Evolutionary conservation across 2,888 invertebrate species (phyloP).

Genomic region (Oscheius sp.): DNA sequence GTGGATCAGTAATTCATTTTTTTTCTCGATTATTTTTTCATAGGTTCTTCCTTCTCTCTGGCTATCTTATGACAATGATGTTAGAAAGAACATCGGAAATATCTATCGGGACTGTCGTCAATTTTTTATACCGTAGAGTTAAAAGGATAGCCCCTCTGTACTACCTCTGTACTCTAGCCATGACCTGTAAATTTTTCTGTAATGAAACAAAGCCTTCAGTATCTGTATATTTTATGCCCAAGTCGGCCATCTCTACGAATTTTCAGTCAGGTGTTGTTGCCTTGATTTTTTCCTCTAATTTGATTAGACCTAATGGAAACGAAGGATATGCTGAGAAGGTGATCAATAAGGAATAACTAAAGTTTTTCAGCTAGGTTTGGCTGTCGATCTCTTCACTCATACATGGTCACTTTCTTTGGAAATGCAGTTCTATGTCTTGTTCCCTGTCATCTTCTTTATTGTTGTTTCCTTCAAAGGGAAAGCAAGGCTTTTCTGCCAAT

Average conservation of each 20-base stretch:
- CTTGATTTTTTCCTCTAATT: background rate
- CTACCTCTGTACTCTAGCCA: background rate
- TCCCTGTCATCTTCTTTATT: constrained; percentile 10
- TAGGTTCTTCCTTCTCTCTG: constrained; percentile 6
- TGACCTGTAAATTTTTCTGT: background rate
- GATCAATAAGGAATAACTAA: background rate
- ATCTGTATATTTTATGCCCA: background rate
- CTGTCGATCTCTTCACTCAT: constrained; percentile 20
- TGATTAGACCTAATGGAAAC: background rate
- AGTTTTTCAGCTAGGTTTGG: constrained; percentile 4
- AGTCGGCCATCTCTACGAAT: background rate
- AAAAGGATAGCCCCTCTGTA: constrained; percentile 13
- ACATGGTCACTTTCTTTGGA: constrained; percentile 14
- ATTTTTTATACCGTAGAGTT: constrained; percentile 9
- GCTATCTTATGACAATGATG: constrained; percentile 21
- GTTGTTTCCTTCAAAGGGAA: background rate
- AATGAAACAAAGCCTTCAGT: background rate
- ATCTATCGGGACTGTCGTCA: background rate
- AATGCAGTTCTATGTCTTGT: constrained; percentile 20
- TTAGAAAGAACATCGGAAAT: background rate
- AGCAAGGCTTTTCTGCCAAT: background rate
- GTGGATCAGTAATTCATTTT: background rate
- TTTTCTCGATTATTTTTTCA: background rate
- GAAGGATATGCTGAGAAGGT: constrained; percentile 24
- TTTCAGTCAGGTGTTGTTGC: background rate